Evolutionary conservation across 2,113 vertebrate species (phyloP).

Genomic region (Speoplatyrhinus poulsoni): DNA sequence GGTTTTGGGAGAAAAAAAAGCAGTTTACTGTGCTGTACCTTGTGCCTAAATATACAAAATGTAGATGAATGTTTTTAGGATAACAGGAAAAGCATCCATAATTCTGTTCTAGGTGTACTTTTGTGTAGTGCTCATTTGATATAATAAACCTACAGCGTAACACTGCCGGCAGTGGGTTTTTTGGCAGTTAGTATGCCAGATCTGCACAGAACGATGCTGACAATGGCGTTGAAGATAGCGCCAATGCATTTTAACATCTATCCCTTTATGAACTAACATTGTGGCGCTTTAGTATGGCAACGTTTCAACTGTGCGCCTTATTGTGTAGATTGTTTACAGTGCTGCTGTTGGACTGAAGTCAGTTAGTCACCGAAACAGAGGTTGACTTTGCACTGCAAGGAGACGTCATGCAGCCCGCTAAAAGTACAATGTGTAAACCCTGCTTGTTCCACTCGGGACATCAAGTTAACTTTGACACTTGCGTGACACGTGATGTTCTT

Average conservation of each 20-base stretch:
- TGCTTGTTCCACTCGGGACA: slow-evolving; percentile 12
- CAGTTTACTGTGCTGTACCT: slow-evolving; percentile 65
- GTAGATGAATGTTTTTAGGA: slow-evolving; percentile 46
- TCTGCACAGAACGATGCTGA: slow-evolving; percentile 52
- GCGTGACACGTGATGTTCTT: slow-evolving; percentile 49
- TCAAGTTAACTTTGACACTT: slow-evolving; percentile 46
- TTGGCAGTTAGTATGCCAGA: slow-evolving; percentile 68
- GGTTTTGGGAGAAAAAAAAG: slow-evolving; percentile 32
- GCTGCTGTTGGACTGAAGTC: slow-evolving; percentile 49
- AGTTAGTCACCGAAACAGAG: slow-evolving; percentile 21
- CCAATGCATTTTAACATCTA: slow-evolving; percentile 37
- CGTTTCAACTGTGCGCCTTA: slow-evolving; percentile 76
- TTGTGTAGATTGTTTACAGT: slow-evolving; percentile 79
- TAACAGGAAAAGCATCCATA: slow-evolving; percentile 36
- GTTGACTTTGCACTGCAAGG: slow-evolving; percentile 61
- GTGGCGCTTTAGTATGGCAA: slow-evolving; percentile 63
- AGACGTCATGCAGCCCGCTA: slow-evolving; percentile 61
- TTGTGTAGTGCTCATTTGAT: slow-evolving; percentile 41
- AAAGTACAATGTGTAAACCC: slow-evolving; percentile 8
- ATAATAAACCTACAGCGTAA: slow-evolving; percentile 51
- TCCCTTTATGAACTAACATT: slow-evolving; percentile 65
- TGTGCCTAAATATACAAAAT: slow-evolving; percentile 62
- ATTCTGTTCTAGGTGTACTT: slow-evolving; percentile 36
- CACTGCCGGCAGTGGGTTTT: slow-evolving; percentile 65
- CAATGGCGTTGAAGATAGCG: slow-evolving; percentile 15